These are phyloP conservation scores for Martes martes DNA, from an alignment of 2,113 vertebrate genomes.

Conservation along the genomic window DNA sequence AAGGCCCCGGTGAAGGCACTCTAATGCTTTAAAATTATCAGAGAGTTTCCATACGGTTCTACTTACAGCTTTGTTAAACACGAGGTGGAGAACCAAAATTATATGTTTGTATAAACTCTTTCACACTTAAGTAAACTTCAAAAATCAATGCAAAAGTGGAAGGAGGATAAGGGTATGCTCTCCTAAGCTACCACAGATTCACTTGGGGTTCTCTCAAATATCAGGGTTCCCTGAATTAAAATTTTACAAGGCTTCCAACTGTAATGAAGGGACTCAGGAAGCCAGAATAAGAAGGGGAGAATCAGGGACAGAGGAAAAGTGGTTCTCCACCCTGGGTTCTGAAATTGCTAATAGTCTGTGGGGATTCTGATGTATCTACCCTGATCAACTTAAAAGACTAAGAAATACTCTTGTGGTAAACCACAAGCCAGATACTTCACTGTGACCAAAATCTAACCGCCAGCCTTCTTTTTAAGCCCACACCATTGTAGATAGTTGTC, in stretches of 20 bases:
- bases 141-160: neutral
- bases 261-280: neutral
- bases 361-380: neutral
- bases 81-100: constrained; percentile 25
- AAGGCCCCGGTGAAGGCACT: neutral
- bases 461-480: neutral
- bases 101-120: neutral
- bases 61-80: constrained; percentile 19
- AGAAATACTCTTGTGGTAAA: neutral
- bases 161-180: neutral
- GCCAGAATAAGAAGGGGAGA: neutral
- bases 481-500: neutral
- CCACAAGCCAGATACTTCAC: neutral
- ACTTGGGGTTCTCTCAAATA: neutral
- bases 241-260: neutral
- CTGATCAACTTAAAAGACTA: neutral
- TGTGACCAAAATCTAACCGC: neutral
- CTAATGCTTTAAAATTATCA: neutral
- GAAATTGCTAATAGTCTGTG: neutral
- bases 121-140: neutral
- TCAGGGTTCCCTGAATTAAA: neutral
- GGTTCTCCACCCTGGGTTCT: neutral
- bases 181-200: neutral
- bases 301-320: neutral
- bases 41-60: neutral